Conservation (phyloP, 2,888 invertebrate species). For the Athrips mouffetella region DNA sequence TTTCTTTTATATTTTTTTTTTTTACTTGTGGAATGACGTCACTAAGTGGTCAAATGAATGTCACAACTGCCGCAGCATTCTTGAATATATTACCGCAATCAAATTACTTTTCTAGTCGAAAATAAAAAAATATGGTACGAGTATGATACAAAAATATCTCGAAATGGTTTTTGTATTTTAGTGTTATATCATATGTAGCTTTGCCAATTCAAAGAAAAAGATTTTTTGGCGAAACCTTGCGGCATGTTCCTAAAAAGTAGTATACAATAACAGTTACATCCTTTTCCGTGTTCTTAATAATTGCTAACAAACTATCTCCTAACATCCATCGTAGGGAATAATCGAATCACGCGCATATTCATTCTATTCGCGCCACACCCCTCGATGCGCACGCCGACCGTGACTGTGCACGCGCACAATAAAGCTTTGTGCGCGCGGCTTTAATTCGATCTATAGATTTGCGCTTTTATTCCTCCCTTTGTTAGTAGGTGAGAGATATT, state of each 20-base stretch:
- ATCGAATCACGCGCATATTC: neutral
- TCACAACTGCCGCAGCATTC: no score
- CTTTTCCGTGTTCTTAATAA: neutral
- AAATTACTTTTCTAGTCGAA: no score
- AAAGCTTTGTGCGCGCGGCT: conserved; percentile 11
- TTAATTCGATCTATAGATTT: conserved; percentile 13
- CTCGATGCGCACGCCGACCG: conserved; percentile 18
- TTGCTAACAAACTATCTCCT: neutral
- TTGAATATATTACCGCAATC: no score
- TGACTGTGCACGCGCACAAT: conserved; percentile 18
- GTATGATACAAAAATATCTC: no score
- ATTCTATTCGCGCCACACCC: conserved; percentile 22
- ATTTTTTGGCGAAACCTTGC: neutral
- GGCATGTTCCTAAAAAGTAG: neutral
- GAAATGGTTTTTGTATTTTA: no score
- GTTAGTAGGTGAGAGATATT: neutral
- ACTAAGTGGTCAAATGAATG: no score
- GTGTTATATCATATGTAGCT: no score
- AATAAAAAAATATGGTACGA: no score
- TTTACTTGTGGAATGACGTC: no score
- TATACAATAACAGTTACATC: neutral
- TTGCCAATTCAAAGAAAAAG: no score
- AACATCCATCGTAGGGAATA: neutral
- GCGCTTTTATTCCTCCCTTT: conserved; percentile 10
- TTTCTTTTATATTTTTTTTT: no score